Conservation (phyloP, 2,113 vertebrate genomes). For the Candoia aspera region DNA sequence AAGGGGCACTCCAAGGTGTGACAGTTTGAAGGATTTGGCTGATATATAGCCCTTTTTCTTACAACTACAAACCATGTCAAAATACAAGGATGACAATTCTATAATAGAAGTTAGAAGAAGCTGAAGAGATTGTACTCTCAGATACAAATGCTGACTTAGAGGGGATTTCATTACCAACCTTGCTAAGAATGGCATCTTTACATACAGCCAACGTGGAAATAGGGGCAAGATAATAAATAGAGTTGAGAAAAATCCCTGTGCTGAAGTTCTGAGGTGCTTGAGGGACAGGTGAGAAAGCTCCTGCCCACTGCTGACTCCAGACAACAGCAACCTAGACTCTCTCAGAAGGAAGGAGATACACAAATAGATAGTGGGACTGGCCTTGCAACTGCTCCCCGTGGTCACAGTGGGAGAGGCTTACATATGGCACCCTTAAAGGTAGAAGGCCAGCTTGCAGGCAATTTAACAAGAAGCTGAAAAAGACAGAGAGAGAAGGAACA, state of each 20-base stretch:
- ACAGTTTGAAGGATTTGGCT: background rate
- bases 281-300: background rate
- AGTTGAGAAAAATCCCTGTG: background rate
- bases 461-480: background rate
- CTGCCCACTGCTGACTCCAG: background rate
- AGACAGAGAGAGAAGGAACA: background rate
- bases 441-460: background rate
- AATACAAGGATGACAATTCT: background rate
- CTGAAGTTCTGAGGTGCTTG: background rate
- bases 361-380: background rate
- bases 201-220: background rate
- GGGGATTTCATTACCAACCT: background rate
- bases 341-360: background rate
- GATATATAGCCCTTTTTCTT: background rate
- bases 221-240: background rate
- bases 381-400: background rate
- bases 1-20: background rate
- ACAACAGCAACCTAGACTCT: constrained; percentile 28
- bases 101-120: background rate
- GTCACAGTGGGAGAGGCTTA: background rate
- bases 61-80: background rate
- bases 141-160: background rate
- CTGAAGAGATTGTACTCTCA: background rate
- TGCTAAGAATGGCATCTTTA: background rate
- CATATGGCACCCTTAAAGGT: background rate